Evolutionary conservation across 2,797 vertebrate genomes (phyloP), one percentile per base, ranked within the genome.

Genomic region (Cyprinodon diabolis): DNA sequence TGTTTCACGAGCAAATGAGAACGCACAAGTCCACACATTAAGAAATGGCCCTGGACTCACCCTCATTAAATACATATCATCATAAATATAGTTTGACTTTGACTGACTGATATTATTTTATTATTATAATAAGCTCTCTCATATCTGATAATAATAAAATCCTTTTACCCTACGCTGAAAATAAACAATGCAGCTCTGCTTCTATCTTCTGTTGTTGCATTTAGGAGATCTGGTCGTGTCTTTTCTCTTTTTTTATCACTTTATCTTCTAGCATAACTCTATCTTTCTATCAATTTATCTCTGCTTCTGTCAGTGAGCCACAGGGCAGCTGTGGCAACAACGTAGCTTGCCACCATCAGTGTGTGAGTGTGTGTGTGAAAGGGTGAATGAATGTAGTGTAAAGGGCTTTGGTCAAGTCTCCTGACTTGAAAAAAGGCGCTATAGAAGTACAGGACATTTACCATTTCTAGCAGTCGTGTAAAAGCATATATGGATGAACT

Each of bases 401-500:
- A 25, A 25, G 25, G 1, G 25, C 25, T 25, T 25, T 25, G n/a
- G n/a, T n/a, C n/a, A n/a, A n/a, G n/a, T n/a, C n/a, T n/a, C n/a
- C n/a, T n/a, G n/a, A n/a, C n/a, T n/a, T n/a, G n/a, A n/a, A n/a
- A 25, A 25, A 25, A 25, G 25, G 25, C 25, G 25, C 25, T 25
- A 25, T 25, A 25, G 1, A 25, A 25, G 25, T 25, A 25, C 25
- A 25, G 25, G 25, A 25, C 25, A 25, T 1, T 25, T 25, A 25
- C 1, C 25, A 25, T 25, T 54, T 74, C 66, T 66, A 83, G 35
- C 51, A 77, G 76, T 85, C 77, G 80, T 79, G 80, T 77, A 80
- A 77, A 66, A 71, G 81, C 86, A 88, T 81, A 85, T 86, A 68
- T 83, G 71, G 78, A 86, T 76, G 75, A 86, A 84, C 77, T 75